Conservation (phyloP, 2,888 invertebrate genomes). For the Trissoscelio sp. region DNA sequence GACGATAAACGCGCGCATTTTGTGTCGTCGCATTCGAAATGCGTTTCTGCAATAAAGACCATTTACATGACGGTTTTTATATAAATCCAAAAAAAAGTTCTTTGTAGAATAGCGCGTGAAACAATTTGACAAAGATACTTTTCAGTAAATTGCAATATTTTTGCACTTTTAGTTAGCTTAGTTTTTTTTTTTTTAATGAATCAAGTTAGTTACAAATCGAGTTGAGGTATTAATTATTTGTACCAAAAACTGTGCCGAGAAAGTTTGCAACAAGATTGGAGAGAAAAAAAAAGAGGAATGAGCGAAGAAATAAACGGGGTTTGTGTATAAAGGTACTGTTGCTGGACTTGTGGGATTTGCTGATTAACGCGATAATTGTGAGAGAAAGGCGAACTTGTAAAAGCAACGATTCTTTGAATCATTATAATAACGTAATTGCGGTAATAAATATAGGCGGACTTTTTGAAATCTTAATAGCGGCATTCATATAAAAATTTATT, state of each 20-base stretch:
- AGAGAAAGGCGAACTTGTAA: constrained; percentile 63
- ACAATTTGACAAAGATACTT: not conserved
- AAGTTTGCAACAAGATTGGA: not conserved
- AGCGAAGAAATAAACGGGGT: constrained; percentile 17
- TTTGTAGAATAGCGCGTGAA: not conserved
- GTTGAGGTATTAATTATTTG: constrained; percentile 4
- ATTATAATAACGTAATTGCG: constrained; percentile 66
- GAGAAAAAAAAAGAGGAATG: constrained; percentile 20
- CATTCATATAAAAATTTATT: constrained; percentile 15
- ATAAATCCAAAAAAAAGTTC: not conserved
- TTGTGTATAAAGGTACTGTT: constrained; percentile 11
- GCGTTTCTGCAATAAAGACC: constrained; percentile 9
- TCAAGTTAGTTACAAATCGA: too few species aligned
- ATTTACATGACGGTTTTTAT: constrained; percentile 10
- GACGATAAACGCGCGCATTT: constrained; percentile 10
- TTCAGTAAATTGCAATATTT: not conserved
- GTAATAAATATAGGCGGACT: constrained; percentile 15
- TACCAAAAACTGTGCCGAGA: constrained; percentile 3
- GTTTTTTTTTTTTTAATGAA: not conserved
- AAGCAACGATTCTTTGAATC: constrained; percentile 48
- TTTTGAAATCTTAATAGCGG: constrained; percentile 13
- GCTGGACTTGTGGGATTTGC: constrained; percentile 60
- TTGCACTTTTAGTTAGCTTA: not conserved
- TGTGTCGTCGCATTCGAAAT: constrained; percentile 10
- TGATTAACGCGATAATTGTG: constrained; percentile 61